phyloP scores from a whole-genome alignment of 2,888 invertebrate genomes.

The Orgyia antiqua region DNA sequence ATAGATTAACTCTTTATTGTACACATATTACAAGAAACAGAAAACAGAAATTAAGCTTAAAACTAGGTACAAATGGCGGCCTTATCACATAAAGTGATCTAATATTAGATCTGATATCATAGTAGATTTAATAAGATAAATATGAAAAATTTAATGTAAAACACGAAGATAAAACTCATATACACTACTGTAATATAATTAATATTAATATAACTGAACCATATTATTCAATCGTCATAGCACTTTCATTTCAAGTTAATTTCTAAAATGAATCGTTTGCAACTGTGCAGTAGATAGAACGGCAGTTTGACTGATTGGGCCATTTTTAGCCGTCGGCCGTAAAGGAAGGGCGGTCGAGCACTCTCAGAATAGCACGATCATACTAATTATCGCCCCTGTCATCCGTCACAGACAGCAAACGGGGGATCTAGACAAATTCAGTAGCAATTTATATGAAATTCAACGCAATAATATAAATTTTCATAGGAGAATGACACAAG shows the following conservation, averaged over 20 bases:
- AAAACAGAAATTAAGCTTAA: no score
- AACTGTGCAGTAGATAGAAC: constrained; percentile 20
- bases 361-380: constrained; percentile 63
- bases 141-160: no score
- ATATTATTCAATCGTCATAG: not conserved
- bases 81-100: no score
- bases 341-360: constrained; percentile 40
- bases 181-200: no score
- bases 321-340: constrained; percentile 59
- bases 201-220: no score
- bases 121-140: no score
- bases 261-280: constrained; percentile 35
- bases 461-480: constrained; percentile 24
- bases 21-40: no score
- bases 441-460: constrained; percentile 51
- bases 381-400: constrained; percentile 68
- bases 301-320: constrained; percentile 69
- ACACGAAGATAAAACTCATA: no score
- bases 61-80: no score
- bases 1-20: no score
- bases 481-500: no score
- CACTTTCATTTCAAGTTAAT: constrained; percentile 24
- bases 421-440: constrained; percentile 47
- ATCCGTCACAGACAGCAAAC: constrained; percentile 30
- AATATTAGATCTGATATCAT: no score